Base-by-base conservation (phyloP, 2,888 invertebrate species). In the Ecliptopera silaceata region DNA sequence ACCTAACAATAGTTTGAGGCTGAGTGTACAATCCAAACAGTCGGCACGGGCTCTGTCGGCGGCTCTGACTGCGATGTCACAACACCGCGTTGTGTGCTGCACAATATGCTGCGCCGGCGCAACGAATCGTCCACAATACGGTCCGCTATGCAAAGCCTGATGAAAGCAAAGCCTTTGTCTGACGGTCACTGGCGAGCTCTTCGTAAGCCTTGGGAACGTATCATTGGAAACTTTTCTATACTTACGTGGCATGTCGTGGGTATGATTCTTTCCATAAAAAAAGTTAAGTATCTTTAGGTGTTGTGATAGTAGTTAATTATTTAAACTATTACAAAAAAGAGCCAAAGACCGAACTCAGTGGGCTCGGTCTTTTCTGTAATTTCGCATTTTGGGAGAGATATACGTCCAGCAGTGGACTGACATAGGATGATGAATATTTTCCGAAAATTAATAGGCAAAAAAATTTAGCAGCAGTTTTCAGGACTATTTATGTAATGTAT, bases 11-110 rank as follows among this genome's bases (percentile, higher is more conserved):
- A 15, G 36, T 15, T 20, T 44, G 32, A 26, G 2, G 51, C 46
- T 38, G 54, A 59, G 54, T 54, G 59, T 59, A 88, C 88, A 90
- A 89, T 84, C 80, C 90, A 90, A 90, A 90, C 88, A 90, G 84
- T 79, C 88, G 88, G 88, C 81, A 75, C 80, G 77, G 86, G 71
- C 26, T 50, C 15, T 86, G 89, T 82, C 87, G 89, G 88, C 82
- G 71, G 77, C 73, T 79, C 73, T 86, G 86, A 81, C 68, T 80
- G 75, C 70, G 74, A 74, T 85, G 86, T 88, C 85, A 86, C 83
- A 87, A 86, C 87, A 87, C 72, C 69, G 66, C 43, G 42, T 50
- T 42, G 41, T 50, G 22, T 50, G 42, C 39, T 39, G 29, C 32
- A 48, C 48, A 52, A 56, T 49, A 69, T 68, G 72, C 66, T 57